Conservation (phyloP, 2,113 vertebrate species). For the Rhabdornis inornatus region DNA sequence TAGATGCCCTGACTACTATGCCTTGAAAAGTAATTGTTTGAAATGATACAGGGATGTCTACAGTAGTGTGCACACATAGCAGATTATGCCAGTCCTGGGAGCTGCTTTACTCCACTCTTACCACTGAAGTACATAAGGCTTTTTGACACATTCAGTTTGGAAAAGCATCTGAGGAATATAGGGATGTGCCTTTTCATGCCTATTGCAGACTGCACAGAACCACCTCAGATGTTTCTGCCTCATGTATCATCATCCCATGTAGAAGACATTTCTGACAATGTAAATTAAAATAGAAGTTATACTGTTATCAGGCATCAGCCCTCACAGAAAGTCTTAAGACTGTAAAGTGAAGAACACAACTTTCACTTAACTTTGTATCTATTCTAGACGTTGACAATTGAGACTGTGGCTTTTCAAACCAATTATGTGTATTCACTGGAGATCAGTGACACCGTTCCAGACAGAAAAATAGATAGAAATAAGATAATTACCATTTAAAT, state of each 20-base stretch:
- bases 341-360: background rate
- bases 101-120: background rate
- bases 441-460: background rate
- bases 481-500: background rate
- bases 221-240: background rate
- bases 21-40: background rate
- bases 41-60: background rate
- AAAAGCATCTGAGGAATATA: background rate
- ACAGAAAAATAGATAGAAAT: background rate
- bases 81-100: background rate
- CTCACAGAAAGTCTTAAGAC: background rate
- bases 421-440: background rate
- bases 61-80: background rate
- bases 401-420: background rate
- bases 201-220: background rate
- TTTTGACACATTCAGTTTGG: background rate
- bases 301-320: background rate
- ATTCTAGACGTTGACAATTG: background rate
- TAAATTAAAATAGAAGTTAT: background rate
- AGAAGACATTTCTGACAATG: background rate
- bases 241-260: rapidly evolving
- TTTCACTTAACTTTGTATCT: background rate
- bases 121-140: background rate
- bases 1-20: background rate
- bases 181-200: background rate